These are phyloP conservation scores for Scalopus aquaticus DNA, from an alignment of 2,113 vertebrate genomes.

Conservation along the genomic window DNA sequence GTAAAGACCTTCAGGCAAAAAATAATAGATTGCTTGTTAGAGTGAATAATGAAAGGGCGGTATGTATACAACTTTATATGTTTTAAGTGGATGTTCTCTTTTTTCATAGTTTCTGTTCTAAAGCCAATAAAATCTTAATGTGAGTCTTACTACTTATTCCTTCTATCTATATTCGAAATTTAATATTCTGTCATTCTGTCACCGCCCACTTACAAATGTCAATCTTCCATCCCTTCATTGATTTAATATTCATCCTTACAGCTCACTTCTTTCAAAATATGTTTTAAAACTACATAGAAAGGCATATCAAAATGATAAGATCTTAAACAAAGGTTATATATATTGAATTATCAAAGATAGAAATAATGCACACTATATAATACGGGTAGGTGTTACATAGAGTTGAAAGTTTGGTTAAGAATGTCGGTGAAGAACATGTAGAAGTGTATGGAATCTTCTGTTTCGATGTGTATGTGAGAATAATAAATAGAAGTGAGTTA, in stretches of 20 bases:
- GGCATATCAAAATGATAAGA: neutral
- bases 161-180: neutral
- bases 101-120: neutral
- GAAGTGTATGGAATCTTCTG: neutral
- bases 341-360: neutral
- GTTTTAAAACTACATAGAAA: neutral
- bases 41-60: neutral
- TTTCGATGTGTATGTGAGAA: neutral
- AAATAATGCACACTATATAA: neutral
- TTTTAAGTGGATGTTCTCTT: neutral
- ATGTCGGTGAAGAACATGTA: neutral
- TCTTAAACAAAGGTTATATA: neutral
- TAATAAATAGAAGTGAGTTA: neutral
- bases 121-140: neutral
- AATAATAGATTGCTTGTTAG: neutral
- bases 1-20: neutral
- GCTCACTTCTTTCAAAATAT: neutral
- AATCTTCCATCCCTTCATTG: neutral
- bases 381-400: neutral
- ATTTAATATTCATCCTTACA: neutral
- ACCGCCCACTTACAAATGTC: neutral
- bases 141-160: neutral
- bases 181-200: neutral
- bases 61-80: neutral
- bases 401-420: neutral